These are phyloP conservation scores for Chamaea fasciata DNA, from an alignment of 2,113 vertebrate species.

Conservation along the genomic window DNA sequence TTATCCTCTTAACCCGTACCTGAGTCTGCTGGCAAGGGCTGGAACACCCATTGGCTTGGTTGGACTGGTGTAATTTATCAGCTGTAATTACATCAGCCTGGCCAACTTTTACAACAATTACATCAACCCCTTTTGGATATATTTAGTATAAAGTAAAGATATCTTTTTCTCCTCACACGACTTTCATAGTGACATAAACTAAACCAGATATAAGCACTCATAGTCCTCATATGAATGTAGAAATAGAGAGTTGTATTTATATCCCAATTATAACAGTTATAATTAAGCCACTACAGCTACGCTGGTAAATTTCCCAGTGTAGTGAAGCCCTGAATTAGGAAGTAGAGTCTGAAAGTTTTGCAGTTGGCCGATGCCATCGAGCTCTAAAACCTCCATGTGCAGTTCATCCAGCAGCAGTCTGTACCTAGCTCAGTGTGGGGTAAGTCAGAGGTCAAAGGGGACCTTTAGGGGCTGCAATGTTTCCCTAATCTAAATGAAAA, in stretches of 20 bases:
- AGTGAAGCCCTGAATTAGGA: not conserved
- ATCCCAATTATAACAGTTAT: not conserved
- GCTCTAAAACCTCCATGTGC: not conserved
- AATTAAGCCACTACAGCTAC: not conserved
- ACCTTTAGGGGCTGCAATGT: not conserved
- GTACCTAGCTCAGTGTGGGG: not conserved
- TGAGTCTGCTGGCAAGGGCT: not conserved
- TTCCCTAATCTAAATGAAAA: not conserved
- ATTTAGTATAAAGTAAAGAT: not conserved
- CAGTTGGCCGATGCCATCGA: not conserved
- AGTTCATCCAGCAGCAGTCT: not conserved
- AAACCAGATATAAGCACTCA: conserved; percentile 4
- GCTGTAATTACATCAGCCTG: not conserved
- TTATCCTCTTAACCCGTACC: not conserved
- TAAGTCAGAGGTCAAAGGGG: not conserved
- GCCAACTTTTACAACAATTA: no score
- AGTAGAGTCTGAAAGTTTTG: not conserved
- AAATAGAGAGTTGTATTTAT: not conserved
- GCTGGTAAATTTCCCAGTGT: not conserved
- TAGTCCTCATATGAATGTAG: not conserved
- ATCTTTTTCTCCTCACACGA: not conserved
- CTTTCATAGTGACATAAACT: not conserved
- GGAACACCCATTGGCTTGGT: not conserved
- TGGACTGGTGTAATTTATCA: not conserved
- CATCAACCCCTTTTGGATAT: not conserved